Evolutionary conservation across 2,797 vertebrate species (phyloP), one percentile per base, ranked within the genome.

Genomic region (Prunella strophiata): DNA sequence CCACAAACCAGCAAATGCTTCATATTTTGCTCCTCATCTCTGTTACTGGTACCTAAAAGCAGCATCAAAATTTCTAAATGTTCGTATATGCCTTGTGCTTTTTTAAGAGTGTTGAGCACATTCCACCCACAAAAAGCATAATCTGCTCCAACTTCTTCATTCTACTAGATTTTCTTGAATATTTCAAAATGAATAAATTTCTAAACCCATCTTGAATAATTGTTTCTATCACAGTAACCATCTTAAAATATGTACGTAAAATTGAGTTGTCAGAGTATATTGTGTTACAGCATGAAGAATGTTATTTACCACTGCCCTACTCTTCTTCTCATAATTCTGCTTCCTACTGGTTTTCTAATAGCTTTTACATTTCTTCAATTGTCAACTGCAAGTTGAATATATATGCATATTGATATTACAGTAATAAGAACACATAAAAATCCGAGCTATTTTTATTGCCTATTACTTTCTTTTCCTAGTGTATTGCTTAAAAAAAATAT

Each of bases 321-420:
- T 82, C 26, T 63, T 91, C 77, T 67, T 91, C 74, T 65, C 32
- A 20, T 78, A 68, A n/a, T 94, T 89, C 54, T 94, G 38, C 42
- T 87, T 89, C 79, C 71, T 89, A 59, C 74, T 93, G 93, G 5
- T 52, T 96, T 96, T 85, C 70, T 81, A 66, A 90, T 80, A 88
- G 70, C 54, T 90, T 92, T 92, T 87, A 52, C 32, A 58, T 75
- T 47, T 43, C 75, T 96, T 58, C 63, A 94, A 43, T 75, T 91
- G 75, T 47, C 65, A 91, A 11, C 61, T 91, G 65, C 27, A 94
- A 94, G 80, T 63, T 72, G 85, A 88, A 94, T 93, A 88, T 80
- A 74, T 32, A 83, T 92, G 51, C 67, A 90, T 93, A 89, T 32
- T 78, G 61, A 43, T 88, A 78, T 63, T 13, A 55, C 27, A 88